Conservation (phyloP, 2,797 vertebrate genomes). For the Cyprinella venusta region DNA sequence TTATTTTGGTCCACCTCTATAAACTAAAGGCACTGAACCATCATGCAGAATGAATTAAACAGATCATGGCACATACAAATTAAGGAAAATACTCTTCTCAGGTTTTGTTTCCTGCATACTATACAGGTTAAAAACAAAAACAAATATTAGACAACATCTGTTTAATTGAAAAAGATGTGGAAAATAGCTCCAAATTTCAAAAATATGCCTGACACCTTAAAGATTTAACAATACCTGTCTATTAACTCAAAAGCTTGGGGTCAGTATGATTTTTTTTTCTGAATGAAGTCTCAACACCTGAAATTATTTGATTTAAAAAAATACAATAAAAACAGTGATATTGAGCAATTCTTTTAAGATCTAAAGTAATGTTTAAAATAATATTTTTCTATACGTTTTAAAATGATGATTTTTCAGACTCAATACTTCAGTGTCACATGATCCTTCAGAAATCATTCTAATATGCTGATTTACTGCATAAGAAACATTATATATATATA, state of each 20-base stretch:
- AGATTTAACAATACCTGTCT: neutral
- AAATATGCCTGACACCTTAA: neutral
- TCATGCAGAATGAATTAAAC: slow-evolving; percentile 26
- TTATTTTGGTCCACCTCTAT: slow-evolving; percentile 24
- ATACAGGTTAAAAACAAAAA: neutral
- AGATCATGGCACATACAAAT: neutral
- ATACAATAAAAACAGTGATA: neutral
- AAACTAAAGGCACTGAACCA: slow-evolving; percentile 53
- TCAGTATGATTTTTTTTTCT: neutral
- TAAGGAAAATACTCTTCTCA: slow-evolving; percentile 18
- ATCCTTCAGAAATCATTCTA: neutral
- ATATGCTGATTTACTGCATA: neutral
- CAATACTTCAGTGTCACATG: neutral
- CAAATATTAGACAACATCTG: neutral
- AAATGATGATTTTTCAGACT: too few relatives aligned
- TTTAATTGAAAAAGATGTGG: neutral
- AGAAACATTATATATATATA: too few relatives aligned
- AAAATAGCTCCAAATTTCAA: slow-evolving; percentile 8
- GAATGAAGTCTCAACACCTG: neutral
- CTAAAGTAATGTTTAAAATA: neutral
- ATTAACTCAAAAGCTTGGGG: neutral
- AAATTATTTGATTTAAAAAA: neutral
- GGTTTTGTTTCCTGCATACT: neutral
- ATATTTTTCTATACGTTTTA: neutral
- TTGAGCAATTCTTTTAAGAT: neutral